Base-by-base conservation (phyloP, 1,140 invertebrate species). In the Drosophila varians region DNA sequence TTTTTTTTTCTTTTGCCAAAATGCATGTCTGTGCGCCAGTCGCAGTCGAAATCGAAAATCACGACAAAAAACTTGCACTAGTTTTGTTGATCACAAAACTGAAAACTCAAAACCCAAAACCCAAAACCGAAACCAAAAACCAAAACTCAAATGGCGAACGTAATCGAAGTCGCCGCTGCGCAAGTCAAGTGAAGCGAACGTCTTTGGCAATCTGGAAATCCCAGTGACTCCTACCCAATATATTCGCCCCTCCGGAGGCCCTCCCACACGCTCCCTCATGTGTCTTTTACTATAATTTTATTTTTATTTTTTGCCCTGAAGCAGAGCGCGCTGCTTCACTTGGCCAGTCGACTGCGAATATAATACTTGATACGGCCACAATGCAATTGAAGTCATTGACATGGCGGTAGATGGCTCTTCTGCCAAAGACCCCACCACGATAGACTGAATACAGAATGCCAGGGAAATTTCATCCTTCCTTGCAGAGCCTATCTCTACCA, bases 191-290 rank as follows among this genome's bases (percentile, higher is more conserved):
- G 62, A 66, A 66, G 60, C 62, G 61, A 66, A 19, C 38, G 60
- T 66, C 62, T 66, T 52, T 66, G 62, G 62, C 62, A 66, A 66
- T 66, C 60, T 66, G 62, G 62, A 66, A 66, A 65, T 65, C 62
- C 60, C 62, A 52, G 21, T 42, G 26, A 65, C 62, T 65, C 46
- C 55, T 38, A 47, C n/a, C 40, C 18, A 25, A 38, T 38, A 28
- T 18, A 25, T 12, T 12, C 26, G n/a, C 11, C 5, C 42, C 25
- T 38, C 23, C 28, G 9, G 31, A 43, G 62, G 19, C 38, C 62
- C 62, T 66, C 62, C 62, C 62, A 66, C 62, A 65, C 34, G 60
- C 51, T 52, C 62, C 62, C 61, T 12, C 62, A 65, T 66, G 43
- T 45, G 60, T 43, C 47, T 65, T 53, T 19, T 45, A 38, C 34